A percentile compares a stretch with the other conserved stretches of the same genome.
Evolutionary conservation across 2,888 invertebrate genomes (phyloP).

Genomic region (Hofmannophila pseudospretella): DNA sequence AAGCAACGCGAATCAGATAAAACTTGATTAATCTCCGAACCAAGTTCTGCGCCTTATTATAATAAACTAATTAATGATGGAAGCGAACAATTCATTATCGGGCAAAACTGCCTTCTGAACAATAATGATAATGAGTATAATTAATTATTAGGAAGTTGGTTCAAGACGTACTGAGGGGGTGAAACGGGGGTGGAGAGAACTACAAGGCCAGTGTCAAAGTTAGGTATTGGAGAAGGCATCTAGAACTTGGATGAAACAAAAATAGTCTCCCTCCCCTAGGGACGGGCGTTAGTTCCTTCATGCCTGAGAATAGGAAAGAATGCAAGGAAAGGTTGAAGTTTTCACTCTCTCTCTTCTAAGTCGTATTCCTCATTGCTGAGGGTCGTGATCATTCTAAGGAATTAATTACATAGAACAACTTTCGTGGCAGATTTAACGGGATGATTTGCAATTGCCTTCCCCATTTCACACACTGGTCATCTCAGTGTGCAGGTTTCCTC

Average conservation of each 20-base stretch:
- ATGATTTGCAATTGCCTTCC: no score
- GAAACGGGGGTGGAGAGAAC: slow-evolving; percentile 35
- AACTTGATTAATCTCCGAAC: slow-evolving; percentile 72
- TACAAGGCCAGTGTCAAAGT: slow-evolving; percentile 18
- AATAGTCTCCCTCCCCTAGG: no score
- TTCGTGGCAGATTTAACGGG: no score
- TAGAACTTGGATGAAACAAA: slow-evolving; percentile 23
- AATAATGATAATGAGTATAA: slow-evolving; percentile 78
- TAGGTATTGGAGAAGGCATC: slow-evolving; percentile 20
- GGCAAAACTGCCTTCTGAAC: slow-evolving; percentile 77
- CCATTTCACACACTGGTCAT: no score
- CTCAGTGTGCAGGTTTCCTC: no score
- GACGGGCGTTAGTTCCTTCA: no score
- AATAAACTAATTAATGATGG: slow-evolving; percentile 78
- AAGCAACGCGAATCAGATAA: slow-evolving; percentile 63
- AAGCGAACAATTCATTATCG: slow-evolving; percentile 76
- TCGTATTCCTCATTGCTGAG: no score
- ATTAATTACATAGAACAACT: no score
- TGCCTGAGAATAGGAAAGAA: no score
- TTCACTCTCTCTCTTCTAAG: no score
- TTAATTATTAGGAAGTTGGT: slow-evolving; percentile 76
- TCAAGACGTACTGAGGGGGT: slow-evolving; percentile 68
- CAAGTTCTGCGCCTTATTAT: slow-evolving; percentile 73
- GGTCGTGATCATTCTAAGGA: no score
- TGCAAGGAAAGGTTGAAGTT: no score